Evolutionary conservation across 2,888 invertebrate species (phyloP).

Genomic region (Callyntrura guangdongensis): DNA sequence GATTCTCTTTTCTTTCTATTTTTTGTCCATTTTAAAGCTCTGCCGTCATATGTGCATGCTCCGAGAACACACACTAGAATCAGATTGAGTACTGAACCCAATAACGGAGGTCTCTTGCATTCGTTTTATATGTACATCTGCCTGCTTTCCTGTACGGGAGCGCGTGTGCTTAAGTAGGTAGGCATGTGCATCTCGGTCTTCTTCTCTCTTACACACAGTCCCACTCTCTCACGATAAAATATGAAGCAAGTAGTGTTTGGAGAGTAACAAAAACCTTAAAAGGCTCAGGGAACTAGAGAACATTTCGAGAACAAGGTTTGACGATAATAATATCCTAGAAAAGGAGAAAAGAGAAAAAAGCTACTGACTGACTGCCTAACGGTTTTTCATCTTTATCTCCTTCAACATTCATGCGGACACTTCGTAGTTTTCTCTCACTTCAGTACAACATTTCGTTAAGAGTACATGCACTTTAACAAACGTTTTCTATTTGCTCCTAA

Average conservation of each 20-base stretch:
- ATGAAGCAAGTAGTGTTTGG: slow-evolving; percentile 34
- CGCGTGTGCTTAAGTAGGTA: slow-evolving; percentile 8
- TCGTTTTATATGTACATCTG: slow-evolving; percentile 28
- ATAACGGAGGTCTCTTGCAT: neutral
- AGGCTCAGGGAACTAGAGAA: slow-evolving; percentile 63
- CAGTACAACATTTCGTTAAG: neutral
- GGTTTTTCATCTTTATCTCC: slow-evolving; percentile 51
- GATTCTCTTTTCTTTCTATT: slow-evolving; percentile 48
- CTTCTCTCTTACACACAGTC: too few relatives aligned
- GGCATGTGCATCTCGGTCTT: neutral
- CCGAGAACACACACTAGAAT: neutral
- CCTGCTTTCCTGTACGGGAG: neutral
- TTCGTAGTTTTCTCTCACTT: slow-evolving; percentile 23
- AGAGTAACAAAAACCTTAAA: slow-evolving; percentile 64
- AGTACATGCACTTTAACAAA: slow-evolving; percentile 2
- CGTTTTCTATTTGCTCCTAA: neutral
- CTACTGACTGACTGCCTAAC: slow-evolving; percentile 45
- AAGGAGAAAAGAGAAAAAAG: neutral
- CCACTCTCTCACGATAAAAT: slow-evolving; percentile 11
- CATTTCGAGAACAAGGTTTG: slow-evolving; percentile 46
- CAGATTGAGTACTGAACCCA: neutral
- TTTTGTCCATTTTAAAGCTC: slow-evolving; percentile 57
- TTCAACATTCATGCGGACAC: slow-evolving; percentile 53
- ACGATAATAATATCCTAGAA: slow-evolving; percentile 63
- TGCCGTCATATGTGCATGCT: neutral